Base-by-base conservation (phyloP, 2,113 vertebrate genomes). In the Melozone crissalis region DNA sequence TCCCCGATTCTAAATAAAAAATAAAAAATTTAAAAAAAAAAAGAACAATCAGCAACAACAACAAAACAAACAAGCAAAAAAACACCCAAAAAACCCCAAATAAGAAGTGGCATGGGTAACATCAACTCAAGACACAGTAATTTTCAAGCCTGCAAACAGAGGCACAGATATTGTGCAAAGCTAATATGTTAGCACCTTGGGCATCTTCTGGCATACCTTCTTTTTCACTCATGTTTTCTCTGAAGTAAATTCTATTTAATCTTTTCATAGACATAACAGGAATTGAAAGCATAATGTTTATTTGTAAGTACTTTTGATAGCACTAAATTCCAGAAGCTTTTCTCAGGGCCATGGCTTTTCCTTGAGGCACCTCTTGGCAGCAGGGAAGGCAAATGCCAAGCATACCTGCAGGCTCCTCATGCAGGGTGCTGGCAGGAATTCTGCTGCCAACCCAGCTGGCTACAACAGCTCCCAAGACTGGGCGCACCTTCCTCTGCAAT, bases 31-130 rank as follows among this genome's bases (percentile, higher is more conserved):
- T 39, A 47, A 47, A 51, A 41, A 15, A 51, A 27, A 51, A 28
- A 14, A 41, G 22, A 54, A 15, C 7, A 6, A 35, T 39, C 13
- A 37, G 18, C 13, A 58, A 15, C 57, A 58, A 58, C 33, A 58
- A 57, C 33, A n/a, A 57, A 51, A 21, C 3, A 30, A 27, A 8
- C 31, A 46, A 67, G n/a, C 23, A 30, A 30, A 47, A 39, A 47
- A 39, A 33, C 6, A 6, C 23, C 14, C 3, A 13, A 18, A 26
- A 28, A 27, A 3, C 0, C 14, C 1, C 28, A 0, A 69, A 43
- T 16, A 71, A 72, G 58, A 72, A 76, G 62, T 37, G 30, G 12
- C 39, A 35, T n/a, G 5, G 26, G 22, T 58, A 51, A 28, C 7
- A 20, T 21, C 33, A 39, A 15, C 52, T 66, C 15, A 59, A 63